Evolutionary conservation across 2,113 vertebrate species (phyloP), one percentile per base, ranked within the genome.

Genomic region (Phasianus colchicus): DNA sequence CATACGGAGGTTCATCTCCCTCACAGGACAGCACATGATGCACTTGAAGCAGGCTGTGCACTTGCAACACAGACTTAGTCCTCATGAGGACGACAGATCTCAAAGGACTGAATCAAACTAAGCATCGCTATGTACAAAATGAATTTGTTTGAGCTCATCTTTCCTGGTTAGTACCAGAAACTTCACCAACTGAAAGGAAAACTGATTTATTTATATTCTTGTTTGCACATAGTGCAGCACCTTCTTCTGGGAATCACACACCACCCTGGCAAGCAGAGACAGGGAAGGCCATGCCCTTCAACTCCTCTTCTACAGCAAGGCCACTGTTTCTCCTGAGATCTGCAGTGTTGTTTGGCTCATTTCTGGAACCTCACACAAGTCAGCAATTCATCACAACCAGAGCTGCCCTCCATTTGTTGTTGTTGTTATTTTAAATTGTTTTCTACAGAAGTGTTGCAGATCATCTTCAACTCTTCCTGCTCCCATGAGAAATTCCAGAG

Each of bases 361-460:
- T 84, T 79, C 54, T 75, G n/a, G 50, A 25, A 70, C 24, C 50
- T 79, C n/a, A 65, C 58, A 9, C 0, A 1, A 85, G 57, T 76
- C 2, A 66, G 10, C 0, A 1, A 85, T 61, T 79, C 2, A 5
- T n/a, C 67, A 54, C 0, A 2, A 85, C 24, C 65, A 55, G 19
- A 74, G 40, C 40, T 67, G 11, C 29, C 52, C 27, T 85, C 38
- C 22, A 47, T 20, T 30, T 73, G 25, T 57, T 58, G 19, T 60
- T 60, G 8, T n/a, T 60, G n/a, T 34, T 34, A 13, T 63, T 36
- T 61, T 36, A 24, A 38, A 19, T 8, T 60, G 72, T 70, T 36
- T 83, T 38, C 74, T 60, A 34, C 38, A 52, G 55, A 86, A 91
- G 66, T 15, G 89, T 40, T 77, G 24, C 42, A 55, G 8, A 52